Conservation (phyloP, 2,797 vertebrate species). For the Silurus lanzhouensis region DNA sequence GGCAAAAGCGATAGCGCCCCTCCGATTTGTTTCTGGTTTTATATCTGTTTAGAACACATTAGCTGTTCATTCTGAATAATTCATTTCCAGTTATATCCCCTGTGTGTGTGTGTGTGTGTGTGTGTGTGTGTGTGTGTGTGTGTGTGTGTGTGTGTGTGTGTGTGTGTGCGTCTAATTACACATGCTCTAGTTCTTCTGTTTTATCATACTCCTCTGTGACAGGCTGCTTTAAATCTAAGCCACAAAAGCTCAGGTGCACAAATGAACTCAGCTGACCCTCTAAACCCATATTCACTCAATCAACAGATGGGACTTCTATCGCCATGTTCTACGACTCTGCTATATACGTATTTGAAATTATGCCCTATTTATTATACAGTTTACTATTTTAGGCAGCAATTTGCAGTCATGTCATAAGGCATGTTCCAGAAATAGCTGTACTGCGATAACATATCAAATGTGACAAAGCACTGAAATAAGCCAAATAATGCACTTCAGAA, state of each 20-base stretch:
- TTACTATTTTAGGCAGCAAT: conserved; percentile 21
- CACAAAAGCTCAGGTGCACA: conserved; percentile 41
- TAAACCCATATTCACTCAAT: conserved; percentile 35
- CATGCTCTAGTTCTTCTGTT: conserved; percentile 41
- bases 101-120: conserved; percentile 39
- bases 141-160: conserved; percentile 39
- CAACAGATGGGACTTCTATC: conserved; percentile 42
- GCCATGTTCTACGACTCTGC: conserved; percentile 6
- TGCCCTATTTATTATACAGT: conserved; percentile 19
- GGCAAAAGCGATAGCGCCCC: neutral
- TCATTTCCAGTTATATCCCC: neutral
- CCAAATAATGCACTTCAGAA: neutral
- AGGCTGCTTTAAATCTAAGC: conserved; percentile 44
- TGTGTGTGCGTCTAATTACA: conserved; percentile 30
- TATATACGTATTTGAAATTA: neutral
- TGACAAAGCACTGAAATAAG: neutral
- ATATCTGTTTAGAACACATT: neutral
- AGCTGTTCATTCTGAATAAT: conserved; percentile 5
- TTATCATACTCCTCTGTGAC: conserved; percentile 40
- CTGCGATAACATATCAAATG: neutral
- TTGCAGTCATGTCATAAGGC: neutral
- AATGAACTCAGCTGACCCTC: conserved; percentile 16
- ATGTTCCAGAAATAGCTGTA: neutral
- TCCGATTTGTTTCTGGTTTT: neutral
- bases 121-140: conserved; percentile 37